Evolutionary conservation across 1,140 invertebrate species (phyloP), one percentile per base, ranked within the genome.

Genomic region (Drosophila nikananu): DNA sequence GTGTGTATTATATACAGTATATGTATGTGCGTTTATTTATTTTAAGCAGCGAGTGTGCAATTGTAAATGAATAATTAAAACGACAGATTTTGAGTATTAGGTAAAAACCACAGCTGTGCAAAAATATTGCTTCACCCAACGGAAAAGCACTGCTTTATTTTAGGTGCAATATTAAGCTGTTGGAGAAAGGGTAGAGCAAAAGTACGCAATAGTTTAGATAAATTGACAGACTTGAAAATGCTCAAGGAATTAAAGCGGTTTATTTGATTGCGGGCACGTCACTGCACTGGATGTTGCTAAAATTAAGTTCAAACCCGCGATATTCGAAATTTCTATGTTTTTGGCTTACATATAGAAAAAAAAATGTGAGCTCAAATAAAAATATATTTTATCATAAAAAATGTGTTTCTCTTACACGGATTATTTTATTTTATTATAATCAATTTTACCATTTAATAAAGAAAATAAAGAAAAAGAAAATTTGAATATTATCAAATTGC

Each of bases 1-100:
- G 76, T 68, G 60, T 86, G 57, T 89, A 79, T 78, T 79, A 59
- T 78, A 59, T 68, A 57, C 54, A 57, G 54, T 57, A 39, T n/a
- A 39, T 55, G 52, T 55, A 65, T 70, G 81, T 81, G 67, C 57
- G 67, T 80, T 83, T 83, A 83, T 89, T 89, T 87, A 84, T 83
- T 80, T 66, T 80, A 79, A 74, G 83, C 84, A 77, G 58, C 48
- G 52, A 64, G 52, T 83, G 84, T 84, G 84, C 84, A 89, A 89
- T 68, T 90, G 77, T 90, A 87, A 78, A 66, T 78, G 64, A 61
- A 49, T 70, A 64, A 57, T 66, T 57, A 71, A 79, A 79, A 42
- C 42, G 15, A 61, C 54, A 51, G 30, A 32, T 62, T 71, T 59
- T 52, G 66, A 63, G 65, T 79, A 79, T 79, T 79, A 77, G 39